A percentile compares a stretch with the other conserved stretches of the same genome.
These are phyloP conservation scores for Cyanoderma ruficeps DNA, from an alignment of 2,113 vertebrate genomes.

Conservation along the genomic window DNA sequence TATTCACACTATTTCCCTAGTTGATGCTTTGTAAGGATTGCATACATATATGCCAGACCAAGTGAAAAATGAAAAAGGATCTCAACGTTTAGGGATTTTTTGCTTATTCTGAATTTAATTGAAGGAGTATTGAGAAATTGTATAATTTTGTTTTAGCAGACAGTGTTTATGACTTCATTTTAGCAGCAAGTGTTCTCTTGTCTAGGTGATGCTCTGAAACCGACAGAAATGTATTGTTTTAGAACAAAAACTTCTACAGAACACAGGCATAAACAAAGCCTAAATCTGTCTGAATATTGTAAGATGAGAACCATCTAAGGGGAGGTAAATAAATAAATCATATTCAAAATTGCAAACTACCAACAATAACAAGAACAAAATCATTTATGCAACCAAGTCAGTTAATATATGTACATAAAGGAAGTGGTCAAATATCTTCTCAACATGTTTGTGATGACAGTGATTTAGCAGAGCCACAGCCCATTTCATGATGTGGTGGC, in stretches of 20 bases:
- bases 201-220: background rate
- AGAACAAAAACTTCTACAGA: background rate
- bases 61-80: background rate
- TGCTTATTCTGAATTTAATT: background rate
- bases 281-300: constrained; percentile 7
- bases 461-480: background rate
- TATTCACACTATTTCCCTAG: background rate
- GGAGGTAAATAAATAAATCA: background rate
- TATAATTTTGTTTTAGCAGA: background rate
- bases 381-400: background rate
- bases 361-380: background rate
- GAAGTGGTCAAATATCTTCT: background rate
- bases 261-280: background rate
- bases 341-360: background rate
- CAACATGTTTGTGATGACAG: background rate
- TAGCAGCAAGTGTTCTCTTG: background rate
- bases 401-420: background rate
- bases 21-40: background rate
- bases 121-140: background rate
- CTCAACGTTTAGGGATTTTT: background rate
- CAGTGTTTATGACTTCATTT: background rate
- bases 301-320: background rate
- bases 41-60: background rate
- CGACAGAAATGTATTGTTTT: background rate
- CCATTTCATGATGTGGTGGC: background rate